Evolutionary conservation across 2,888 invertebrate species (phyloP), one percentile per base, ranked within the genome.

Genomic region (Nomada goodeniana): DNA sequence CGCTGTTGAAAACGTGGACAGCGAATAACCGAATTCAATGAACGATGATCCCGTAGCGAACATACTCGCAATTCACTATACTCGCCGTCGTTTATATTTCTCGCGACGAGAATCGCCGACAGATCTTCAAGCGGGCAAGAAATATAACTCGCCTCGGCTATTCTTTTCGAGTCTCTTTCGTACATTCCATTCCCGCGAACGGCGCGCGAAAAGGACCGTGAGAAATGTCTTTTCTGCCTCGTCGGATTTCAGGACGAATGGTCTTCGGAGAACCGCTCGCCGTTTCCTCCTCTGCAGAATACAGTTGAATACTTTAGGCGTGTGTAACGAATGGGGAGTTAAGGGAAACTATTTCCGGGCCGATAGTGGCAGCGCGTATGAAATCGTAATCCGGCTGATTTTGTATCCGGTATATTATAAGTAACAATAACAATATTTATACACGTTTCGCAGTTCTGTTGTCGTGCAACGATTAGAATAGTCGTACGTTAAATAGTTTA

Each of bases 221-320:
- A 36, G 44, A 68, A 76, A 80, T 76, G 61, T 67, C 71, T 76
- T 65, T 64, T 26, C 60, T 71, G 60, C 47, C 47, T 13, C 47
- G 47, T 36, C 44, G 76, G 64, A 70, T 76, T 80, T 64, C 10
- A 11, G 70, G 36, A 61, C 44, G 50, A 70, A 70, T 52, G 63
- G 29, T 50, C 59, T 64, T 60, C 29, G 20, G 26, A 65, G 65
- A 72, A 42, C 29, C 29, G 72, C 36, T 36, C 36, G 36, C 36
- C 5, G 36, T 36, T 36, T 36, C 36, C 36, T 36, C 36, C 36
- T 36, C 36, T 36, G 5, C n/a, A 52, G 18, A 52, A 9, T n/a
- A 15, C 18, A 52, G 36, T 42, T 42, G 52, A 68, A 42, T 42
- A 55, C 20, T 9, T 9, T 36, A 36, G 36, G 36, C 36, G 20